Percentiles rank a stretch among this genome's conserved stretches.
These are phyloP conservation scores for Platorchestia sp. DNA, from an alignment of 1,140 invertebrate genomes.

Conservation along the genomic window DNA sequence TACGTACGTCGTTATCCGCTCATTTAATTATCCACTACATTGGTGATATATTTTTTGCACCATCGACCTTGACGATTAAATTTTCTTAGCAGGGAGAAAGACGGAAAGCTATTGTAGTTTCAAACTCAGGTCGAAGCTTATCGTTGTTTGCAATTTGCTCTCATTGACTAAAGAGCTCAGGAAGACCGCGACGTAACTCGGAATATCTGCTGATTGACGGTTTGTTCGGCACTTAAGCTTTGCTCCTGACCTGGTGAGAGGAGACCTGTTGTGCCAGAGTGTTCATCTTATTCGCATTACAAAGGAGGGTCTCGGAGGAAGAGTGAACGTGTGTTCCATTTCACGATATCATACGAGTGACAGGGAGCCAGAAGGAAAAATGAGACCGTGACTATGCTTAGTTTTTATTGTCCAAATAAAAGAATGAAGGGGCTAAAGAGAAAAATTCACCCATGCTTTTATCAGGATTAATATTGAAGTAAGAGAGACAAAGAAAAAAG, in stretches of 20 bases:
- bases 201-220: neutral
- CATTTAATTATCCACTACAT: neutral
- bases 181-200: neutral
- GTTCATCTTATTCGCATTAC: neutral
- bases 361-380: neutral
- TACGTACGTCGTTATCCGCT: neutral
- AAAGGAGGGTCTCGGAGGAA: neutral
- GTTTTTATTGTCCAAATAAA: neutral
- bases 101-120: neutral
- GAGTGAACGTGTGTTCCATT: neutral
- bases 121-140: neutral
- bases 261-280: neutral
- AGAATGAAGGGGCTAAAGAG: neutral
- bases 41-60: neutral
- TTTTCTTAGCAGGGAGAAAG: neutral
- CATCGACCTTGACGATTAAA: neutral
- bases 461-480: neutral
- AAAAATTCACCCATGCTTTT: neutral
- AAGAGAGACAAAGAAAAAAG: neutral
- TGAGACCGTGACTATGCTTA: neutral
- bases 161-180: neutral
- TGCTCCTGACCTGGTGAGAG: neutral
- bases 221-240: neutral
- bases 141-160: neutral
- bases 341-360: neutral